Conservation (phyloP, 2,888 invertebrate species). For the Phortica magna region DNA sequence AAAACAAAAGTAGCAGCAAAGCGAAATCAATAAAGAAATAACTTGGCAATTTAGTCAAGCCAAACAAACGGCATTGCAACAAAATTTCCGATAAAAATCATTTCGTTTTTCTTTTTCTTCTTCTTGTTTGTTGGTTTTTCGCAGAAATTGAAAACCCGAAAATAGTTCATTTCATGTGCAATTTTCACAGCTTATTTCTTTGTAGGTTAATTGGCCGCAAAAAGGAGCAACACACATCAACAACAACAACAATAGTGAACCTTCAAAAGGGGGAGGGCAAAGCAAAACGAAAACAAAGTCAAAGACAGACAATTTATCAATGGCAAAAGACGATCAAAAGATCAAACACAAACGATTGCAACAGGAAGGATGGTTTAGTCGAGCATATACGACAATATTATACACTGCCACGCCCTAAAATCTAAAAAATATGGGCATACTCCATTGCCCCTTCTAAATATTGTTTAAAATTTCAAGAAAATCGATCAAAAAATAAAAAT, state of each 20-base stretch:
- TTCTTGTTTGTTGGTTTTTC: too few species aligned
- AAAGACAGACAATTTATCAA: not conserved
- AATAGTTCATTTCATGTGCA: constrained; percentile 42
- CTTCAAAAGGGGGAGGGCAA: not conserved
- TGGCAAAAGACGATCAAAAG: not conserved
- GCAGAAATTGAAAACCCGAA: not conserved
- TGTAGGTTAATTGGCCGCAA: constrained; percentile 63
- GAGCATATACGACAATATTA: too few species aligned
- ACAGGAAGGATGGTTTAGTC: not conserved
- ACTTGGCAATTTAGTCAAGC: not conserved
- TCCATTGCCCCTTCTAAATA: too few species aligned
- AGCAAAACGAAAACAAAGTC: not conserved
- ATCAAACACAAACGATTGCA: not conserved
- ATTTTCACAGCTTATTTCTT: constrained; percentile 51
- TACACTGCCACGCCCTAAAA: too few species aligned
- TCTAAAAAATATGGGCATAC: too few species aligned
- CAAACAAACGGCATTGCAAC: not conserved
- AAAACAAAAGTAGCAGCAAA: not conserved
- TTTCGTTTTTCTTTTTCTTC: not conserved
- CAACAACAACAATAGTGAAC: not conserved
- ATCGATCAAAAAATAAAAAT: too few species aligned
- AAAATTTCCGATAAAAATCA: not conserved
- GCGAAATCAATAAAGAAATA: constrained; percentile 24
- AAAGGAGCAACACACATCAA: constrained; percentile 41
- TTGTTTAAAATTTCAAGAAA: too few species aligned